Base-by-base conservation (phyloP, 2,113 vertebrate species). In the Scomber colias region DNA sequence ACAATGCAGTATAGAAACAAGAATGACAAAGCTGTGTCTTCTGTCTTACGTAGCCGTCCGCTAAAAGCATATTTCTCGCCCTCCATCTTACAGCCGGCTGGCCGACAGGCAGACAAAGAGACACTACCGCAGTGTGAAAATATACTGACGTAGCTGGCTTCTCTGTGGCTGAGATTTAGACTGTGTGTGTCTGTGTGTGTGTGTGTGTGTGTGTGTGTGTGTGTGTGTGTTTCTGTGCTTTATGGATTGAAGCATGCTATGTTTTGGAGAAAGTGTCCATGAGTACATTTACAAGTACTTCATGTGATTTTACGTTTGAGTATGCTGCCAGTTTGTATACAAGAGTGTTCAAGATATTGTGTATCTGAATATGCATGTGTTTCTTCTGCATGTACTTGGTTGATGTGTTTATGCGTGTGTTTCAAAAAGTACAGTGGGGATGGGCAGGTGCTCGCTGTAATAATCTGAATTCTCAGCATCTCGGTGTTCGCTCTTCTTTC, bases 41-140 rank as follows among this genome's bases (percentile, higher is more conserved):
- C 59, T 81, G 78, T 84, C 79, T 86, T 35, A 75, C 30, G 56
- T 82, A 82, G 77, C 76, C 11, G 71, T 87, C 68, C 66, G 44
- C 67, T 83, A 71, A 90, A 89, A 86, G 85, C 86, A 89, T 81
- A 89, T 91, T 92, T 90, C 88, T 93, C 90, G 72, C 85, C 87
- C 75, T 92, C 90, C 92, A 90, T 95, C 90, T 94, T 93, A 90
- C 86, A 91, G 90, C 90, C 61, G 90, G 90, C 90, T 90, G 86
- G 83, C 66, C 90, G 89, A 94, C 90, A 92, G 90, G 90, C 88
- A 93, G 93, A 93, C 93, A 95, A 93, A 94, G 93, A 93, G 90
- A 86, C 87, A 71, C 82, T 86, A 86, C 89, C 60, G 93, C 90
- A 93, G 92, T 93, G 90, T 92, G 91, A 91, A 92, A 93, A 92